Conservation (phyloP, 1,140 invertebrate genomes). For the Parapsyche elsis region DNA sequence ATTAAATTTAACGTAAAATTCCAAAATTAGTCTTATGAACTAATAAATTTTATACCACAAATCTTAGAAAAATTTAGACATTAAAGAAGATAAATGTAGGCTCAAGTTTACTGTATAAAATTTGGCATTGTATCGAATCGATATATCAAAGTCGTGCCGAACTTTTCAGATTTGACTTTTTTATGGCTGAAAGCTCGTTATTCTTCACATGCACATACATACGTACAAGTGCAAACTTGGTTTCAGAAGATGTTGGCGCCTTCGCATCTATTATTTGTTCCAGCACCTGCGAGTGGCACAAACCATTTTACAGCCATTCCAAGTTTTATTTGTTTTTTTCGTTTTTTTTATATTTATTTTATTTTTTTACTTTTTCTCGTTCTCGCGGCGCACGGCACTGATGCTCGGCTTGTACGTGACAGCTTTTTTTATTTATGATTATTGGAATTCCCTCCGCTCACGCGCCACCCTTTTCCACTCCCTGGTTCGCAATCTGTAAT, state of each 20-base stretch:
- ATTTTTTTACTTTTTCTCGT: not conserved
- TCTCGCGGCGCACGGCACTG: conserved; percentile 11
- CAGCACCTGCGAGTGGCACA: conserved; percentile 44
- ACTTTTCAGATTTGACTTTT: conserved; percentile 30
- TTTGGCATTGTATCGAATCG: not conserved
- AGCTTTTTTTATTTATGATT: conserved; percentile 48
- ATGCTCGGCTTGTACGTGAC: conserved; percentile 42
- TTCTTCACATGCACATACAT: not conserved
- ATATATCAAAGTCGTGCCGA: not conserved
- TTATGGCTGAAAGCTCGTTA: conserved; percentile 11
- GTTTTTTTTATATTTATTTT: conserved; percentile 11
- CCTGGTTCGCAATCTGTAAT: not conserved
- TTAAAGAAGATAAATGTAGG: too few species aligned
- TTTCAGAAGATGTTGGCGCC: conserved; percentile 10
- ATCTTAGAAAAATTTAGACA: too few species aligned
- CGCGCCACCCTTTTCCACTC: not conserved
- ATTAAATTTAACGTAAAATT: too few species aligned
- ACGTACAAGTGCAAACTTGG: not conserved
- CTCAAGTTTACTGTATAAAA: too few species aligned
- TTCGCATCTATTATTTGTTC: conserved; percentile 40
- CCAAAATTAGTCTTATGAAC: too few species aligned
- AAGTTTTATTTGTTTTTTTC: conserved; percentile 40
- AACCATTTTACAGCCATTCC: conserved; percentile 47
- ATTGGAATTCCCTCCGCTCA: conserved; percentile 37
- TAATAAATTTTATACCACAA: too few species aligned